Conservation (phyloP, 2,888 invertebrate species). For the Cyclophora punctaria region DNA sequence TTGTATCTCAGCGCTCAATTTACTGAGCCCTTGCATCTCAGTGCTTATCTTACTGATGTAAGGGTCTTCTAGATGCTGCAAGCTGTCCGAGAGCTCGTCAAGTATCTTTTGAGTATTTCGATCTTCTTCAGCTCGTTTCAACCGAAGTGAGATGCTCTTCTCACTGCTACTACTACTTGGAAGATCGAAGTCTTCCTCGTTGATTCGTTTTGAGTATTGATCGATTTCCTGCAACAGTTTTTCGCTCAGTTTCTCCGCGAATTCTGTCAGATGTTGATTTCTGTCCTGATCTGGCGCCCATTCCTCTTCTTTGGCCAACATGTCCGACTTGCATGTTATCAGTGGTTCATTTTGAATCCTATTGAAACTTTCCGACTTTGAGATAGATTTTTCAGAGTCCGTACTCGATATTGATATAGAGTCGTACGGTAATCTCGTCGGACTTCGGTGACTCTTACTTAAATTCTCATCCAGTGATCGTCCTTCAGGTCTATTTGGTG, state of each 20-base stretch:
- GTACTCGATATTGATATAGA: constrained; percentile 69
- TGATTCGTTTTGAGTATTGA: constrained; percentile 70
- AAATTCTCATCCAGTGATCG: constrained; percentile 65
- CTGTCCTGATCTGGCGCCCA: constrained; percentile 78
- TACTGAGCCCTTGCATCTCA: constrained; percentile 74
- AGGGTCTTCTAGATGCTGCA: constrained; percentile 76
- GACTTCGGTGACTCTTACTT: constrained; percentile 62
- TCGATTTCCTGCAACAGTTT: constrained; percentile 87
- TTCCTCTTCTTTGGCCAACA: constrained; percentile 63
- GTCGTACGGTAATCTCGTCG: constrained; percentile 64
- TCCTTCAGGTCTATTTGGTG: constrained; percentile 67
- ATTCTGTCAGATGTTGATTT: constrained; percentile 82
- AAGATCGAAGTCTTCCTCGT: constrained; percentile 70
- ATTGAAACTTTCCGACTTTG: constrained; percentile 71
- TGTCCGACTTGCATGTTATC: constrained; percentile 70
- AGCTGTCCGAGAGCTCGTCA: constrained; percentile 64
- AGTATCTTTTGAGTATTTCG: constrained; percentile 66
- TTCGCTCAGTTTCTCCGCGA: constrained; percentile 88
- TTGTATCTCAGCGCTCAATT: constrained; percentile 73
- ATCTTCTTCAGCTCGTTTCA: constrained; percentile 66
- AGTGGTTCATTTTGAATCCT: constrained; percentile 69
- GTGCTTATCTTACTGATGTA: constrained; percentile 75
- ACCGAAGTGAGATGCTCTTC: constrained; percentile 67
- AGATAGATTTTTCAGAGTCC: constrained; percentile 69
- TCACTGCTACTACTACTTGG: constrained; percentile 70